These are phyloP conservation scores for Zonotrichia albicollis DNA, from an alignment of 2,797 vertebrate genomes.

Conservation along the genomic window DNA sequence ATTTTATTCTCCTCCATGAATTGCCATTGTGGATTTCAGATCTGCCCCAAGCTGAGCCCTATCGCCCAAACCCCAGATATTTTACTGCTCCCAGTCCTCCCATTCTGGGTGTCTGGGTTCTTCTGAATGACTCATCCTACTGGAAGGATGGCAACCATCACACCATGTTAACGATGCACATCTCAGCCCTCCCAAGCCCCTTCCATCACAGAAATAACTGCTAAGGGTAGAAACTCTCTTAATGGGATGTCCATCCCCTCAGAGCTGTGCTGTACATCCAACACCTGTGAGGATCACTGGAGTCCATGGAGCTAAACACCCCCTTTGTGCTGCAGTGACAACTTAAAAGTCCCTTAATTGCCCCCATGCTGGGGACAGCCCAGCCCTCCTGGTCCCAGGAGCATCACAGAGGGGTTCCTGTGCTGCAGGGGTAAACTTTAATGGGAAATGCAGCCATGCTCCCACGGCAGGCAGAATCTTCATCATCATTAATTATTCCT, in stretches of 20 bases:
- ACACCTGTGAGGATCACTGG: neutral
- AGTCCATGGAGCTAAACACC: neutral
- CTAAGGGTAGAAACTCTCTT: neutral
- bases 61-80: neutral
- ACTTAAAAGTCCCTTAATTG: neutral
- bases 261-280: neutral
- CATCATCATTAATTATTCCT: conserved; percentile 15
- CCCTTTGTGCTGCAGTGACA: conserved; percentile 3
- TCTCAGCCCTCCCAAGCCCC: neutral
- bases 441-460: neutral
- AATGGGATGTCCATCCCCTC: neutral
- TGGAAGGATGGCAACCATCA: neutral
- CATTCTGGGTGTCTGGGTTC: neutral
- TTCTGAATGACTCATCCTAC: neutral
- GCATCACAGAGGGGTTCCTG: neutral
- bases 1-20: neutral
- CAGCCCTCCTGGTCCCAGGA: neutral
- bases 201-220: neutral
- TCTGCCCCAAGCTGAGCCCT: neutral
- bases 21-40: neutral
- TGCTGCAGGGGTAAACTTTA: neutral
- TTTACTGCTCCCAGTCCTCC: neutral
- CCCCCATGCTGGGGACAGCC: neutral
- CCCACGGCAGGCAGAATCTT: neutral
- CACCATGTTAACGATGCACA: neutral